Base-by-base conservation (phyloP, 2,113 vertebrate genomes). In the Aphyosemion australe region DNA sequence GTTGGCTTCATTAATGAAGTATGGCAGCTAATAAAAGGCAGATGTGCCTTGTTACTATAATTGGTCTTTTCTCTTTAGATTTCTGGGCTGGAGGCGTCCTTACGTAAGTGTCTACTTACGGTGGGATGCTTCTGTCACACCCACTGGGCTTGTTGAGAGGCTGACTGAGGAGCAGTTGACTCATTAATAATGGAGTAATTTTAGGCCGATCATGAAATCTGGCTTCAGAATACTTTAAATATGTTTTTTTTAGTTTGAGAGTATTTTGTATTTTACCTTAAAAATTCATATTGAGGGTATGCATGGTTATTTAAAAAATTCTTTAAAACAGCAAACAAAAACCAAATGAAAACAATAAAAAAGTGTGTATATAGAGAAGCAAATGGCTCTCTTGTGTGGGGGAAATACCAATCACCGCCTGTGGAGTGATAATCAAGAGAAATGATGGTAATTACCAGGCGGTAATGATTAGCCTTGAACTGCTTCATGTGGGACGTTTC, bases 151-250 rank as follows among this genome's bases (percentile, higher is more conserved):
- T 55, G 65, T 69, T 66, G 47, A 82, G 80, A 69, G 58, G 41
- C 61, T 67, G 78, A 70, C 61, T 78, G 61, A 69, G 46, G 71
- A 77, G 59, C 75, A 83, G 86, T 76, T 76, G 76, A 48, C 55
- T 85, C 67, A 81, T 86, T 79, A 88, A 88, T 85, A 78, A 84
- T 82, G 69, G 49, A 87, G 76, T 79, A 16, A 87, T 84, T 86
- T 78, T 59, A 76, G 63, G 66, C 74, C 84, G 84, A 67, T 84
- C 80, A 73, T 76, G 75, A 60, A 37, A 45, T 79, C 69, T 74
- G 77, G 80, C 61, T 65, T 69, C 61, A 65, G 71, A n/a, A n/a
- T n/a, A n/a, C 79, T 71, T 56, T 31, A 10, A 65, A 76, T 69
- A n/a, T n/a, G 26, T 26, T 34, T 72, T 75, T 65, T 51, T 84